Base-by-base conservation (phyloP, 2,888 invertebrate genomes). In the Lasius platythorax region DNA sequence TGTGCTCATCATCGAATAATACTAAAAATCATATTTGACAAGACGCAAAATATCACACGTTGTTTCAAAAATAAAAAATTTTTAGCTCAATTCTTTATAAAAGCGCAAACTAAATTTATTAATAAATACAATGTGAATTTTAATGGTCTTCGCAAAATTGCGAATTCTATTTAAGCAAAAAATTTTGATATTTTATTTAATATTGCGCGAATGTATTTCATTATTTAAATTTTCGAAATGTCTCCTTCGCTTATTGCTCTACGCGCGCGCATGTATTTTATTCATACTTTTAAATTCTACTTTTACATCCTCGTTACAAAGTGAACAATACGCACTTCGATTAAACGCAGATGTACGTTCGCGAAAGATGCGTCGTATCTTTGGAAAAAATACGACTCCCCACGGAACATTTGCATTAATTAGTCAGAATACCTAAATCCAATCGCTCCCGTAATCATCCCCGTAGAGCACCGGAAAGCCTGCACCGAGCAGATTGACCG, bases 401-500 rank as follows among this genome's bases (percentile, higher is more conserved):
- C 5, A 56, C 37, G 37, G 11, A 30, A 73, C 18, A 30, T 66
- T 61, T 50, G 63, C 30, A 61, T 56, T 82, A 85, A 74, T 82
- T 76, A 82, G 64, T 40, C 50, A 15, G 70, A 50, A 33, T 63
- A 70, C 11, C 66, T 50, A 70, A 78, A 78, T 78, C 67, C 56
- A 68, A 68, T 67, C 53, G 61, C 46, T 66, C 74, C 50, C 37
- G 66, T 64, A 66, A 82, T 82, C 64, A 74, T 64, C 15, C 40
- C 82, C 33, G n/a, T 12, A 9, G 15, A 33, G 66, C 53, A 33
- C 15, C 40, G 61, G 74, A 53, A 40, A 74, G 40, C 50, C 73
- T 63, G 64, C 74, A 30, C 37, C 56, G 63, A 50, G 43, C 74
- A 53, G 82, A 75, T 74, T 74, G 74, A 82, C 70, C 50, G 50